These are phyloP conservation scores for Neodontobutis hainanensis DNA, from an alignment of 2,113 vertebrate species.

Conservation along the genomic window DNA sequence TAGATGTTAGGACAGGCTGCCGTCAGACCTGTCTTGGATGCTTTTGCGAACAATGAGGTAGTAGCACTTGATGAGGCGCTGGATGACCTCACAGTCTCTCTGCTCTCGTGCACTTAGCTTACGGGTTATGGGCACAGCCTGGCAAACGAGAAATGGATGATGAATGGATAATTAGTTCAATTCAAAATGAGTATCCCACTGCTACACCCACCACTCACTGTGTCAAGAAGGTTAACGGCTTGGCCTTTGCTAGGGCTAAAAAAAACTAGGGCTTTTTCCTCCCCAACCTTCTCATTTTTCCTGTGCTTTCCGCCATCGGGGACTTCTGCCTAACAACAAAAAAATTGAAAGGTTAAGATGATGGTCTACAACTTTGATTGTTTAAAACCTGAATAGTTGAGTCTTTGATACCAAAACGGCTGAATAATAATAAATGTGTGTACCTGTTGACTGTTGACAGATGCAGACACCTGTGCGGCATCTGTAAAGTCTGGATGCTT, in stretches of 20 bases:
- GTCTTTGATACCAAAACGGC: too few relatives aligned
- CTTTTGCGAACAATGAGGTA: constrained; percentile 86
- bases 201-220: constrained; percentile 69
- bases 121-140: constrained; percentile 78
- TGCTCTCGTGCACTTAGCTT: constrained; percentile 81
- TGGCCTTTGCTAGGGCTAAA: constrained; percentile 77
- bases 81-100: constrained; percentile 85
- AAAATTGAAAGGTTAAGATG: constrained; percentile 14
- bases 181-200: constrained; percentile 8
- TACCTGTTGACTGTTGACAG: constrained; percentile 80
- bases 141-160: constrained; percentile 39
- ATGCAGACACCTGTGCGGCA: constrained; percentile 81
- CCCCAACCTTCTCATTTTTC: constrained; percentile 76
- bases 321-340: constrained; percentile 66
- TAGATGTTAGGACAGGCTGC: constrained; percentile 2
- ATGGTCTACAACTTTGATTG: neutral
- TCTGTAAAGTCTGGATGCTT: constrained; percentile 86
- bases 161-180: constrained; percentile 23
- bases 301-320: constrained; percentile 76
- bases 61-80: constrained; percentile 84
- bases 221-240: constrained; percentile 82
- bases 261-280: constrained; percentile 64
- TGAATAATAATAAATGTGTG: constrained; percentile 19
- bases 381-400: neutral
- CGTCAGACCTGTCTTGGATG: constrained; percentile 84